Evolutionary conservation across 30 jellyfish, hydroid and myxozoan genomes (phyloP).

Genomic region (Cassiopea andromeda): DNA sequence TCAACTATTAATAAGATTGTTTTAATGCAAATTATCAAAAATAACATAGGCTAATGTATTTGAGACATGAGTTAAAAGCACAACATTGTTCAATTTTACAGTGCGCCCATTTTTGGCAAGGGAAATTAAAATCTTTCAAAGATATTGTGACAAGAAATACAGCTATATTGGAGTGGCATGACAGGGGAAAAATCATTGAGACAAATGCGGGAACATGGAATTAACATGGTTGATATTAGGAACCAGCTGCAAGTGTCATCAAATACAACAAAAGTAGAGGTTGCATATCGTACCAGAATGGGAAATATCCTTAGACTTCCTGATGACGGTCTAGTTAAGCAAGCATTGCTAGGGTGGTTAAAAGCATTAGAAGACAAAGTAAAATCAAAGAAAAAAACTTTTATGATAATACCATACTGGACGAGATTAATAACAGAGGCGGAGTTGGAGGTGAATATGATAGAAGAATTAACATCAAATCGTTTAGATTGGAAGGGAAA

Average conservation of each 20-base stretch:
- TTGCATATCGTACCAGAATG: too few relatives aligned
- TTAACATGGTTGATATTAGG: background rate
- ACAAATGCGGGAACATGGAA: slow-evolving; percentile 4
- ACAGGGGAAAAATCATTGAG: background rate
- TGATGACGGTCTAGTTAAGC: too few relatives aligned
- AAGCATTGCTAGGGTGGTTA: too few relatives aligned
- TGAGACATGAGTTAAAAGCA: background rate
- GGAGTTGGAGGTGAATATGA: too few relatives aligned
- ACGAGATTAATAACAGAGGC: too few relatives aligned
- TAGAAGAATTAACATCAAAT: too few relatives aligned
- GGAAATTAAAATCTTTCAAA: background rate
- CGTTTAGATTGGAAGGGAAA: too few relatives aligned
- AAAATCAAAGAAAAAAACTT: too few relatives aligned
- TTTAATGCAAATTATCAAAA: background rate
- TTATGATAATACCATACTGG: too few relatives aligned
- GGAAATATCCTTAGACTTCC: too few relatives aligned
- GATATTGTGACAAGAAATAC: background rate
- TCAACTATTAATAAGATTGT: background rate
- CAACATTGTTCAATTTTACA: background rate
- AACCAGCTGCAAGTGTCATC: background rate
- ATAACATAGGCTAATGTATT: background rate
- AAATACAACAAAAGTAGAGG: too few relatives aligned
- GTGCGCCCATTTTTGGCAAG: slow-evolving; percentile 1
- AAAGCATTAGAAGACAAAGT: too few relatives aligned
- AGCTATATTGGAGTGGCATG: background rate